Evolutionary conservation across 92 coral and sea anemone genomes (phyloP).

Genomic region (Porites evermanni): DNA sequence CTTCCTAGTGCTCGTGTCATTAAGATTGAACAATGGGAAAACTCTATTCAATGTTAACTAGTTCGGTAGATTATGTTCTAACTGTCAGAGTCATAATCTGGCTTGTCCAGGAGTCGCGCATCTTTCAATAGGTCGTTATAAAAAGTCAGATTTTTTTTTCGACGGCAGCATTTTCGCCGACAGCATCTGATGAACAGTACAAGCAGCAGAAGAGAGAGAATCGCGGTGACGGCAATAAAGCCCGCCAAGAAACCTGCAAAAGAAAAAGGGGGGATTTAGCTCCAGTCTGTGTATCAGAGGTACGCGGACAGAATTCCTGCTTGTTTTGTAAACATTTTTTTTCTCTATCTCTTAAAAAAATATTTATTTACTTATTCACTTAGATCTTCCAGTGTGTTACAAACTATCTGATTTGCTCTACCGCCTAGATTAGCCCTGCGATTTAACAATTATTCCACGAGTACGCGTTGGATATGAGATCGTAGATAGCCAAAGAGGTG

Average conservation of each 20-base stretch:
- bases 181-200: constrained; percentile 77
- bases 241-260: constrained; percentile 82
- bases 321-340: too few relatives aligned
- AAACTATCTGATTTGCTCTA: too few relatives aligned
- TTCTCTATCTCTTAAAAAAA: too few relatives aligned
- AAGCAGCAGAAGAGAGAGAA: constrained; percentile 52
- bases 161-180: constrained; percentile 42
- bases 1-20: not conserved
- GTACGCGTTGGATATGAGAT: too few relatives aligned
- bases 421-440: too few relatives aligned
- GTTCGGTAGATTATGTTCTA: not conserved
- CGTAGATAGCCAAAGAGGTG: too few relatives aligned
- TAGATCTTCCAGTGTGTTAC: too few relatives aligned
- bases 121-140: constrained; percentile 61
- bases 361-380: too few relatives aligned
- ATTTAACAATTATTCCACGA: too few relatives aligned
- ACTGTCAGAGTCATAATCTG: constrained; percentile 74
- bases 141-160: constrained; percentile 5
- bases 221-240: constrained; percentile 60
- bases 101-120: constrained; percentile 69
- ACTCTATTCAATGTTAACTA: not conserved
- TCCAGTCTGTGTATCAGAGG: not conserved
- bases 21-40: not conserved
- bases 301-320: not conserved
- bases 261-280: not conserved